phyloP scores from a whole-genome alignment of 2,888 invertebrate genomes.

The Chloroclysta siterata region DNA sequence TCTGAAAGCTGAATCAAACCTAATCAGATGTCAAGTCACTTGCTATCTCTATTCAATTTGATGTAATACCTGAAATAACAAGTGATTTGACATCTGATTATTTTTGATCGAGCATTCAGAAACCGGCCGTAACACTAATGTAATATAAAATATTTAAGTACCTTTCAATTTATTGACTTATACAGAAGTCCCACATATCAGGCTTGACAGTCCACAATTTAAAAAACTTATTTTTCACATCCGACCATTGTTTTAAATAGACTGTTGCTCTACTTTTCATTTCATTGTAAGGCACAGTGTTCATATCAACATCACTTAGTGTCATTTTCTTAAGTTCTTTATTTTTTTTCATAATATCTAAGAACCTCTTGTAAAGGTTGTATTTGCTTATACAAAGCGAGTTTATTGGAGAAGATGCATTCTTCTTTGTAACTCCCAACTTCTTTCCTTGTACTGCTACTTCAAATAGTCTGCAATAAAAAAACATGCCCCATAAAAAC shows the following conservation, averaged over 20 bases:
- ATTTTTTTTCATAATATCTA: constrained; percentile 64
- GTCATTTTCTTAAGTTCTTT: constrained; percentile 49
- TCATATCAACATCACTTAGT: constrained; percentile 43
- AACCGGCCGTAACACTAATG: too few relatives aligned
- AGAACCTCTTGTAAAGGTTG: constrained; percentile 78
- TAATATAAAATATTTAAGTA: constrained; percentile 6
- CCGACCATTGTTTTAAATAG: constrained; percentile 67
- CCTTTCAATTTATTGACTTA: constrained; percentile 40
- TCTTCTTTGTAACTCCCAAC: constrained; percentile 91
- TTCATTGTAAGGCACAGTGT: constrained; percentile 62
- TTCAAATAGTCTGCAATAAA: constrained; percentile 86
- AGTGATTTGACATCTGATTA: too few relatives aligned
- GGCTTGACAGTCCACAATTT: constrained; percentile 85
- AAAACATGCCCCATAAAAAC: not conserved
- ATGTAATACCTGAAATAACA: too few relatives aligned
- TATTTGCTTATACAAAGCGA: constrained; percentile 84
- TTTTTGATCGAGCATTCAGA: too few relatives aligned
- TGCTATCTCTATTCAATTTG: too few relatives aligned
- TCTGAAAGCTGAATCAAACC: too few relatives aligned
- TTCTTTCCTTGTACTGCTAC: constrained; percentile 91
- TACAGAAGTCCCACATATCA: constrained; percentile 74
- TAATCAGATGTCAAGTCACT: too few relatives aligned
- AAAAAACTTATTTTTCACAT: constrained; percentile 77
- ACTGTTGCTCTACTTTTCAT: constrained; percentile 67
- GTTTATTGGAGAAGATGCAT: constrained; percentile 63